Percentiles rank a stretch among this genome's conserved stretches.
Conservation (phyloP, 30 jellyfish, hydroid and myxozoan species). For the Mastigias papua region DNA sequence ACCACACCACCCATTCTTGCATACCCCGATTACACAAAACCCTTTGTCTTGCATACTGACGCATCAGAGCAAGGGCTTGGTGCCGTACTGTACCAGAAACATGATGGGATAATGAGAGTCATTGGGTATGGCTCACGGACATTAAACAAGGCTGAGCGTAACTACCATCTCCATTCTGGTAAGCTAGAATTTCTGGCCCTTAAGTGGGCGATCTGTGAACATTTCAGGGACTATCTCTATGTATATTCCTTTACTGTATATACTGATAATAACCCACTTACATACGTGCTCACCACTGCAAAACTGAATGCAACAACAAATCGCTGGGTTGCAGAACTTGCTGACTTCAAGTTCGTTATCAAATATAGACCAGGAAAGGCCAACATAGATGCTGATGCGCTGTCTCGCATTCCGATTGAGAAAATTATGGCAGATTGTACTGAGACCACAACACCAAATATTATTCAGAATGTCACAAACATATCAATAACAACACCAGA, state of each 20-base stretch:
- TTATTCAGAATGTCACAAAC: not conserved
- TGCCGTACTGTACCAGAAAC: constrained; percentile 62
- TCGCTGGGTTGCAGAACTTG: constrained; percentile 62
- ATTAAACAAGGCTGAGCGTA: constrained; percentile 29
- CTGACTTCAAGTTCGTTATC: constrained; percentile 37
- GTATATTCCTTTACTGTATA: constrained; percentile 31
- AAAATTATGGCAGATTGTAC: not conserved
- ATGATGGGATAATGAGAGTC: constrained; percentile 34
- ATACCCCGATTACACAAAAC: constrained; percentile 22
- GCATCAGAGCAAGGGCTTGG: constrained; percentile 63
- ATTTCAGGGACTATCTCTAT: constrained; percentile 48
- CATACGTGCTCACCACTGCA: constrained; percentile 49
- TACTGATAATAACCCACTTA: constrained; percentile 47
- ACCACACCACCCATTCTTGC: constrained; percentile 38
- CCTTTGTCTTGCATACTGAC: constrained; percentile 40
- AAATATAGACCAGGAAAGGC: constrained; percentile 67
- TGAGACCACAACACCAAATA: not conserved
- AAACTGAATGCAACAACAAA: constrained; percentile 41
- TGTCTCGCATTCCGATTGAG: constrained; percentile 21
- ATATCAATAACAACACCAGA: constrained; percentile 16
- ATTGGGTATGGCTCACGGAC: constrained; percentile 46
- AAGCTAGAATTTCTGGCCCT: constrained; percentile 53
- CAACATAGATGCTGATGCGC: constrained; percentile 51
- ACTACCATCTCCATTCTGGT: constrained; percentile 40
- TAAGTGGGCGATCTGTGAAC: constrained; percentile 69